Evolutionary conservation across 2,888 invertebrate species (phyloP).

Genomic region (Ectobius pallidus): DNA sequence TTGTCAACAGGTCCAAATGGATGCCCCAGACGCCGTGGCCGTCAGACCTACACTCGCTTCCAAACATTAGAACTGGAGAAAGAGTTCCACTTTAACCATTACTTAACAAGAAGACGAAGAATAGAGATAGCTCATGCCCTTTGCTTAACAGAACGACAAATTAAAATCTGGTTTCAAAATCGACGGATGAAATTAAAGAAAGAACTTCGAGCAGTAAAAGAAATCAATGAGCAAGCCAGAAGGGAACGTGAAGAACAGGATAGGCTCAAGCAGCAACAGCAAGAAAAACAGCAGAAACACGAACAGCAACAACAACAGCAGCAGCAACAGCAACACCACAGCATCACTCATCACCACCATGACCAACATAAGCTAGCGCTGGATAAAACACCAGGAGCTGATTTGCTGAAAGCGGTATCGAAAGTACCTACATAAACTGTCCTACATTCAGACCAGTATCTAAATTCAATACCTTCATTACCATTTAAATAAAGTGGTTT

Average conservation of each 20-base stretch:
- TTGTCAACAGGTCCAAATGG: constrained; percentile 85
- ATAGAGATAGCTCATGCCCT: constrained; percentile 97
- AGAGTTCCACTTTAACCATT: constrained; percentile 98
- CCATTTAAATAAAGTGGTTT: too few relatives aligned
- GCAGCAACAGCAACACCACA: constrained; percentile 47
- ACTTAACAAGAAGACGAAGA: constrained; percentile 92
- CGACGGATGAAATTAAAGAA: constrained; percentile 97
- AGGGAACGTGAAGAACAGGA: constrained; percentile 92
- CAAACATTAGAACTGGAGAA: constrained; percentile 98
- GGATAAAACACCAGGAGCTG: constrained; percentile 68
- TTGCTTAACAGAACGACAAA: constrained; percentile 94
- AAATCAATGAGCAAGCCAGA: constrained; percentile 92
- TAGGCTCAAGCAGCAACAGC: constrained; percentile 74
- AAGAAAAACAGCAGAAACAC: constrained; percentile 72
- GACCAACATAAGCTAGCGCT: constrained; percentile 54
- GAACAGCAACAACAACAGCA: constrained; percentile 56
- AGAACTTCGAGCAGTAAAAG: constrained; percentile 91
- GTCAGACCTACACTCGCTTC: constrained; percentile 98
- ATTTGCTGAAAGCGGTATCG: constrained; percentile 77
- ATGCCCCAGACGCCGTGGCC: constrained; percentile 90
- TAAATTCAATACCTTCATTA: too few relatives aligned
- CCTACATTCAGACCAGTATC: too few relatives aligned
- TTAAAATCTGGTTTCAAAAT: constrained; percentile 97
- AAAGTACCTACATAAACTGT: constrained; percentile 67
- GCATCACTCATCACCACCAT: constrained; percentile 46